Percentiles rank a stretch among this genome's conserved stretches.
These are phyloP conservation scores for Leptosomus discolor DNA, from an alignment of 2,113 vertebrate species.

Conservation along the genomic window DNA sequence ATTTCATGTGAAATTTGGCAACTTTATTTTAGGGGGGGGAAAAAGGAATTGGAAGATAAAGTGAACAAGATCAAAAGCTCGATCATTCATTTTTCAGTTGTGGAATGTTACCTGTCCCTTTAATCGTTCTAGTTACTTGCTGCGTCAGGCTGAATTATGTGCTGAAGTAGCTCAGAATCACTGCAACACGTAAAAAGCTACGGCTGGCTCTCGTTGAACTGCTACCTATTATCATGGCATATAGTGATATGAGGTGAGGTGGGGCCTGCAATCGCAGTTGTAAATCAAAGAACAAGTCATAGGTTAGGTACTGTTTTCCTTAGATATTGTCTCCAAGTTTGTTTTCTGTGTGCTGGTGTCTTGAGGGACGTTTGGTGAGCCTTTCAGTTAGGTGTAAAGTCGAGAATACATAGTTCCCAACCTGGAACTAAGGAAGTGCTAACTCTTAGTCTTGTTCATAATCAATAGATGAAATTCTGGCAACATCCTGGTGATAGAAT, in stretches of 20 bases:
- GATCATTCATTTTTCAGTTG: not conserved
- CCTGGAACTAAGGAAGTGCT: not conserved
- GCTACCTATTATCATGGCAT: slow-evolving; percentile 13
- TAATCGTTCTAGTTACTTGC: not conserved
- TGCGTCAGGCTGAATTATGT: not conserved
- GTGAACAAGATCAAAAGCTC: not conserved
- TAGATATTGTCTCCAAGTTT: slow-evolving; percentile 59
- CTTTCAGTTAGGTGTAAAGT: not conserved
- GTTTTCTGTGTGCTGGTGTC: not conserved
- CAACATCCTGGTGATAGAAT: not conserved
- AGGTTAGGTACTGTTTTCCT: slow-evolving; percentile 59
- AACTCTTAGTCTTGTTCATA: not conserved
- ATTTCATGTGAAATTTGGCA: not conserved
- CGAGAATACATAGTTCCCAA: not conserved
- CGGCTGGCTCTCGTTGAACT: not conserved
- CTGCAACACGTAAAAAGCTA: not conserved
- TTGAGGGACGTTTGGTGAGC: not conserved
- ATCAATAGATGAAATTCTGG: not conserved
- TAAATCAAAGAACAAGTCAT: slow-evolving; percentile 64
- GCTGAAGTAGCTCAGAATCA: slow-evolving; percentile 20
- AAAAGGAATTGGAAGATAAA: not conserved
- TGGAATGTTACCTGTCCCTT: not conserved
- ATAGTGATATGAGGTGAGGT: slow-evolving; percentile 56
- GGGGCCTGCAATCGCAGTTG: slow-evolving; percentile 48
- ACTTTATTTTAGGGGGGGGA: not conserved